Base-by-base conservation (phyloP, 2,888 invertebrate species). In the Crematogaster levior region DNA sequence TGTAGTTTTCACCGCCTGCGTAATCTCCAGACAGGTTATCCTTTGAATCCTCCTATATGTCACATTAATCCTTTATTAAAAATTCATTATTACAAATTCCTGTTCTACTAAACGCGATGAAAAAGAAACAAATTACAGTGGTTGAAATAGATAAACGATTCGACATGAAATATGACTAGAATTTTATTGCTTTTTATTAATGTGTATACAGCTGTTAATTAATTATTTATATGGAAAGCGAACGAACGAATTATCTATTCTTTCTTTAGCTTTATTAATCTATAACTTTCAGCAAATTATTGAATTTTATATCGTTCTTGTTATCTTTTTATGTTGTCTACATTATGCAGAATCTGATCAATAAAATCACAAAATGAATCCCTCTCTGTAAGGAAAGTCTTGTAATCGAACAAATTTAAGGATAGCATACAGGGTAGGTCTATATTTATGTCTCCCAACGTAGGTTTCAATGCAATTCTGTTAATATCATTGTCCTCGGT, bases 401-500 rank as follows among this genome's bases (percentile, higher is more conserved):
- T 27, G 40, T 12, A n/a, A 79, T 68, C 30, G 30, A 30, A 21
- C 34, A 34, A 43, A 53, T 30, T 27, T n/a, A 40, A 51, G 12
- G 12, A 48, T 63, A 63, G 7, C 1, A 12, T 9, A 24, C 7
- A 1, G n/a, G 18, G 21, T 79, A 56, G 9, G 51, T 68, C 60
- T 74, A 65, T 74, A 65, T 87, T 84, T 85, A 48, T 51, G 46
- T 77, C 40, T 61, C 15, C 40, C 15, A 24, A 10, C 27, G n/a
- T 61, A 15, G 66, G 43, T 84, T 84, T 81, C 81, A 84, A 79
- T 30, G 58, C 12, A 34, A 37, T 63, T 12, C 66, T 86, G 84
- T 84, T 77, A 75, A 86, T 86, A 85, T 77, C 77, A 43, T 48
- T 83, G 83, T 80, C 63, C 30, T 51, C 68, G 53, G 43, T 18